Base-by-base conservation (phyloP, 2,888 invertebrate genomes). In the Drosophila recens region DNA sequence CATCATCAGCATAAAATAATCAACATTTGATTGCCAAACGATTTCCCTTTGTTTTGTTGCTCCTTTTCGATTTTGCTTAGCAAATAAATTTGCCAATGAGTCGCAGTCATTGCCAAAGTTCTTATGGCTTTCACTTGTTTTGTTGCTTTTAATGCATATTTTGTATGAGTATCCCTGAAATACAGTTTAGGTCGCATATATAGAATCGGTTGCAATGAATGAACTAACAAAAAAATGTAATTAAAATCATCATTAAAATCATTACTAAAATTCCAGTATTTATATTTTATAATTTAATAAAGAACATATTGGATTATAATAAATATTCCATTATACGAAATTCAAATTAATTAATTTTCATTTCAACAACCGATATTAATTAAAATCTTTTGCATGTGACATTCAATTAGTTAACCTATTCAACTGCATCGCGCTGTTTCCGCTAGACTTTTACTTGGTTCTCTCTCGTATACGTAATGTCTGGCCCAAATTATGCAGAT, bases 11-110 rank as follows among this genome's bases (percentile, higher is more conserved):
- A 30, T 30, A 51, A 65, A 79, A 62, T 79, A 79, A 75, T 70
- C 80, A 70, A 57, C 54, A 54, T 76, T 71, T 58, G 75, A 71
- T 75, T 70, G 51, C 49, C 45, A 56, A 56, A 49, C 58, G 63
- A 59, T 66, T 61, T 46, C n/a, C 40, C 40, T 33, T 52, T 61
- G 4, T 11, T 45, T 51, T 20, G 4, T 61, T 30, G 30, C 27
- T 52, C 11, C 20, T 43, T 43, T 45, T 40, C 9, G 38, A 42
- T 53, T 49, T 27, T 53, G 40, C 10, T 13, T 5, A 10, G 13
- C 52, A 51, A 57, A 57, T 30, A 65, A 53, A 42, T 57, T 57
- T 52, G 34, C 36, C 17, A 20, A 30, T 43, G 38, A 54, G 10
- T 58, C 62, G 54, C 43, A 52, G 54, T 74, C 75, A 74, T 49